Evolutionary conservation across 2,113 vertebrate genomes (phyloP).

Genomic region (chimpanzee (Pan troglodytes)): DNA sequence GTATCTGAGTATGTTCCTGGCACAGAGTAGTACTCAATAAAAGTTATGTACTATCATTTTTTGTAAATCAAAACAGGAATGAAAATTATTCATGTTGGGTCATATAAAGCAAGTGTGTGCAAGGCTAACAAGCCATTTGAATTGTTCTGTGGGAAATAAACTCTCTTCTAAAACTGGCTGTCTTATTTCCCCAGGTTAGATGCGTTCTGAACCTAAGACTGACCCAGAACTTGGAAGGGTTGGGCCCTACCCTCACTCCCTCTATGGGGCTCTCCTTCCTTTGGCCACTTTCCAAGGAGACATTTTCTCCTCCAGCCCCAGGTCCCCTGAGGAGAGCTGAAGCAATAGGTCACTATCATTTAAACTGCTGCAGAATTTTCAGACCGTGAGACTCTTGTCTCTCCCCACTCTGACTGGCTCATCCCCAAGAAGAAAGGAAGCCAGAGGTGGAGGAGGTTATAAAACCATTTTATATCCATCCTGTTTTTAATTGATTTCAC

Average conservation of each 20-base stretch:
- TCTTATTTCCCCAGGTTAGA: neutral
- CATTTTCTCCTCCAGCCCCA: neutral
- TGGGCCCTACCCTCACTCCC: accelerated
- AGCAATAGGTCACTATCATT: constrained; percentile 68
- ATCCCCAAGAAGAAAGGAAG: constrained; percentile 50
- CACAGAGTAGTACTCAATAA: neutral
- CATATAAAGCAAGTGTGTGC: neutral
- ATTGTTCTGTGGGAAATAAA: constrained; percentile 8
- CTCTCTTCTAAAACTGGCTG: constrained; percentile 20
- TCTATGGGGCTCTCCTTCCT: neutral
- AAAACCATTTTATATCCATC: constrained; percentile 69
- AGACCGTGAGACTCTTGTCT: constrained; percentile 76
- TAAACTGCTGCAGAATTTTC: constrained; percentile 67
- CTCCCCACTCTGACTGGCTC: constrained; percentile 56
- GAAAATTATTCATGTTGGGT: constrained; percentile 30
- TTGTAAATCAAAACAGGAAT: constrained; percentile 36
- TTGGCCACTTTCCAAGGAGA: constrained; percentile 43
- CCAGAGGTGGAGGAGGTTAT: constrained; percentile 72
- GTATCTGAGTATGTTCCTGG: neutral
- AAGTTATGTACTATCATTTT: neutral
- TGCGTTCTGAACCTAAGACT: neutral
- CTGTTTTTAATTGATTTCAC: constrained; percentile 77
- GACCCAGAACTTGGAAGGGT: neutral
- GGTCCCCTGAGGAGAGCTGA: constrained; percentile 66
- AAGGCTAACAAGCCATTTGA: neutral